Evolutionary conservation across 2,797 vertebrate species (phyloP), one percentile per base, ranked within the genome.

Genomic region (Thripadectes ignobilis): DNA sequence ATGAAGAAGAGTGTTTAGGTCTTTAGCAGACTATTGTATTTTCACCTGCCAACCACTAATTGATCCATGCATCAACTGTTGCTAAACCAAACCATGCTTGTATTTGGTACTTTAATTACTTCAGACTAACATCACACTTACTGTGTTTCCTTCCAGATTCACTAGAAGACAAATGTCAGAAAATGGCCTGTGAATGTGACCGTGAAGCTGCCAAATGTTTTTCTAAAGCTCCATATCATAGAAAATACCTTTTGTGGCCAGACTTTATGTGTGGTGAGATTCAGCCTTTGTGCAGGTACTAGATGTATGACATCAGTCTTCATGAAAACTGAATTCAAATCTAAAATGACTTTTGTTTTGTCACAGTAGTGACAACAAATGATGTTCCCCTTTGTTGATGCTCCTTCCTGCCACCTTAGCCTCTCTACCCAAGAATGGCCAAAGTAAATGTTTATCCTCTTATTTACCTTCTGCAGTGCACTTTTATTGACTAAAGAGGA

Each of bases 141-240:
- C 10, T 89, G 82, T 94, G 84, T 83, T 87, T 69, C 94, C 89
- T 96, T 98, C 77, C 97, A 99, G 99, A 98, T 73, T 96, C 98
- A 21, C 85, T 98, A 80, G 94, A 98, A 92, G 98, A 99, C 94
- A 96, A 91, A 63, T 99, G 99, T 96, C 98, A 99, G 92, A 98
- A 98, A 96, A 93, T 98, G 80, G 94, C 99, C 49, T 99, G 99
- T 97, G 98, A 97, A 88, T 99, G 99, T 91, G 99, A 99, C 98
- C 97, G 97, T 83, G 97, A 98, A 49, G 97, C 98, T 41, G 99
- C 98, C 75, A 97, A 97, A 89, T 99, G 99, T 91, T 97, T 99
- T 86, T 98, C 98, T 77, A 98, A 91, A 90, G 97, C 98, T 12
- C 97, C 98, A 12, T 99, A 98, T 97, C 97, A 97, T 13, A 34